Evolutionary conservation across 64 coral and sea anemone genomes (phyloP), one percentile per base, ranked within the genome.

Genomic region (Porites lutea): DNA sequence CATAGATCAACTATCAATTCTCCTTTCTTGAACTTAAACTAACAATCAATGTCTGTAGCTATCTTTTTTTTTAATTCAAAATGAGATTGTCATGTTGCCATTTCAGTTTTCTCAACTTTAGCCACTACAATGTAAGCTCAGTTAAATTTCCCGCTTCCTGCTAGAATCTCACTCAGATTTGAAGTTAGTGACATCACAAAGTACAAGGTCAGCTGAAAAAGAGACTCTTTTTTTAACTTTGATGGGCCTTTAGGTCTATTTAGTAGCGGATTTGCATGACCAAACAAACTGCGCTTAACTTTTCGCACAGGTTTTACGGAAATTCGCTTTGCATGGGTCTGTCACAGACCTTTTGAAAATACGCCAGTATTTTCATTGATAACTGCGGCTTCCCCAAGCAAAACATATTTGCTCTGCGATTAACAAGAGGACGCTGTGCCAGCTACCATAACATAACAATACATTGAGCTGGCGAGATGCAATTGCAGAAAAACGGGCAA

Each of bases 321-420:
- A 84, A 84, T 64, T 2, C 9, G 46, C 81, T 84, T 84, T 50
- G 81, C 81, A 84, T 84, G 81, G 81, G 81, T 65, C 61, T 48
- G 8, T 37, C 8, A 37, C 27, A 37, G 5, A 51, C 48, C 62
- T 65, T 76, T n/a, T 23, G 46, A 69, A 67, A 51, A 68, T 84
- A 68, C 62, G 20, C 9, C 10, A 12, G 61, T 84, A 68, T 84
- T 84, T 51, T 84, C 14, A 68, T 46, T 84, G 62, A 68, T 68
- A 84, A 84, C 63, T 84, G 81, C 81, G 81, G 81, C 62, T 84
- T 84, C 16, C 19, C 81, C 18, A n/a, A 68, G 13, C 61, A 51
- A 84, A 84, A 84, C 81, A 84, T 68, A 68, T 84, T 63, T 69
- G 16, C 69, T 67, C 62, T 47, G 61, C 10, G 46, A 67, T 65